A percentile compares a stretch with the other conserved stretches of the same genome.
These are phyloP conservation scores for Melinaea menophilus DNA, from an alignment of 2,888 invertebrate genomes.

Conservation along the genomic window DNA sequence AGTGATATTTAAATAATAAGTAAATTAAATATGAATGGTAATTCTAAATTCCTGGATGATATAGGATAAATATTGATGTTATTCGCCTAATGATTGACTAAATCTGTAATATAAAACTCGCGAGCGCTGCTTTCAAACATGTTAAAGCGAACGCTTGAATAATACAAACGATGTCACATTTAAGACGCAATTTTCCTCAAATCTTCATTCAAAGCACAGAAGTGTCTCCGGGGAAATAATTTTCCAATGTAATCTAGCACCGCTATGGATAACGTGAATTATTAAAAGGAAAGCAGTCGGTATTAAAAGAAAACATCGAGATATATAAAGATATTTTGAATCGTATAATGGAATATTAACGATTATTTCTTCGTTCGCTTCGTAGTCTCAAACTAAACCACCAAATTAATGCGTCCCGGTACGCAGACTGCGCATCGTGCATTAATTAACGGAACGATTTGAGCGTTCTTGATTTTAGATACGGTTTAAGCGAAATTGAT, in stretches of 20 bases:
- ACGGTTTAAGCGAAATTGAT: neutral
- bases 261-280: conserved; percentile 29
- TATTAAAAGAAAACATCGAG: conserved; percentile 4
- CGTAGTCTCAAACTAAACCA: neutral
- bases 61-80: neutral
- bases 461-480: neutral
- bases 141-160: conserved; percentile 4
- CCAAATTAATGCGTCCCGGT: neutral
- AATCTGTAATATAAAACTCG: neutral
- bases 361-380: neutral
- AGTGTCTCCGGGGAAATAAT: conserved; percentile 32
- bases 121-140: neutral
- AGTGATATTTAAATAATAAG: neutral
- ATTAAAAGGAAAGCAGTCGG: conserved; percentile 22
- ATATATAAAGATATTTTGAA: no score
- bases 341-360: no score
- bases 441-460: neutral
- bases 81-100: neutral
- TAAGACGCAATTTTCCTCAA: conserved; percentile 28
- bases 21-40: no score
- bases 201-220: conserved; percentile 30
- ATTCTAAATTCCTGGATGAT: no score
- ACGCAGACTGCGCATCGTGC: neutral
- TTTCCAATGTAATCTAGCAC: conserved; percentile 32
- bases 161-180: conserved; percentile 13